phyloP scores from a whole-genome alignment of 2,797 vertebrate species.

The Cirrhinus molitorella region DNA sequence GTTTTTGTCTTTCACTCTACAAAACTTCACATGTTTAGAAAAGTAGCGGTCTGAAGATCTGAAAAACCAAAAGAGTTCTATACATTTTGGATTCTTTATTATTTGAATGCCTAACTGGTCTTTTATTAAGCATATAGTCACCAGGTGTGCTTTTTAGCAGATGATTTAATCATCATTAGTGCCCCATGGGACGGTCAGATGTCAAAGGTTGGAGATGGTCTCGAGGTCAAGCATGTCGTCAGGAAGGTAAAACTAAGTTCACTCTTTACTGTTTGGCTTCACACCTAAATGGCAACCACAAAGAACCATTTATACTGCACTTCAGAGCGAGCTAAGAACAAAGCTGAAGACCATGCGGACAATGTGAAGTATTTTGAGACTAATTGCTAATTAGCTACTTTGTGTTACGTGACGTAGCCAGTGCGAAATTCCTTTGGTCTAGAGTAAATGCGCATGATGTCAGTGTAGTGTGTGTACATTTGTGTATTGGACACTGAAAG shows the following conservation, averaged over 20 bases:
- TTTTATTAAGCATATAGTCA: slow-evolving; percentile 29
- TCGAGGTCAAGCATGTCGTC: slow-evolving; percentile 58
- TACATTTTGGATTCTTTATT: neutral
- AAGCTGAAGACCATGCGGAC: slow-evolving; percentile 35
- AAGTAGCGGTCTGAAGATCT: neutral
- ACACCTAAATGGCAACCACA: neutral
- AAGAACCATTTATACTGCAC: slow-evolving; percentile 5
- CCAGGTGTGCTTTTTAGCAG: slow-evolving; percentile 32
- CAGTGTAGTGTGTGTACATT: neutral
- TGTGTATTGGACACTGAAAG: neutral
- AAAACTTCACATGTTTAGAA: slow-evolving; percentile 12
- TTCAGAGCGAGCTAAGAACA: slow-evolving; percentile 4
- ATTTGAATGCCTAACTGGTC: neutral
- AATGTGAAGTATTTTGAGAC: slow-evolving; percentile 25
- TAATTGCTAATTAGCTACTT: slow-evolving; percentile 24
- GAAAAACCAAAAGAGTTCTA: neutral
- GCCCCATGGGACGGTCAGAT: slow-evolving; percentile 38
- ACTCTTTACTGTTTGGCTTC: slow-evolving; percentile 32
- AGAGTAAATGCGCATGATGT: slow-evolving; percentile 3
- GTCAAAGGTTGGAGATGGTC: slow-evolving; percentile 57
- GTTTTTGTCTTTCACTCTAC: neutral
- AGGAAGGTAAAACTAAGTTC: slow-evolving; percentile 53
- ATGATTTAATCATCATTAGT: slow-evolving; percentile 50
- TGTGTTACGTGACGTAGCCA: slow-evolving; percentile 6
- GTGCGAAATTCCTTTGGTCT: slow-evolving; percentile 27